These are phyloP conservation scores for Geococcyx californianus DNA, from an alignment of 2,113 vertebrate species.

Conservation along the genomic window DNA sequence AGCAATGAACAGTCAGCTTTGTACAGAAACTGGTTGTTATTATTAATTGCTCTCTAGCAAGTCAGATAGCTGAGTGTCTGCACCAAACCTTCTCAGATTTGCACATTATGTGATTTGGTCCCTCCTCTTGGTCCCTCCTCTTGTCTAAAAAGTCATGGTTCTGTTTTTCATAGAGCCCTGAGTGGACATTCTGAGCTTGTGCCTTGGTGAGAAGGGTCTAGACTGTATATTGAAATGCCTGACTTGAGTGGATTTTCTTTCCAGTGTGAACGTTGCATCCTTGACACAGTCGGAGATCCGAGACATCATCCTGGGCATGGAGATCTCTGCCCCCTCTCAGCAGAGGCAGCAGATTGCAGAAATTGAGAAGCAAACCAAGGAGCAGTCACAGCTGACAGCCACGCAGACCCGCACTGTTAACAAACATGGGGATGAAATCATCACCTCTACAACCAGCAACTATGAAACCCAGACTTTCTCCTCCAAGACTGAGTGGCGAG, in stretches of 20 bases:
- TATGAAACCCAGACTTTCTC: conserved; percentile 99
- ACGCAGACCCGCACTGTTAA: conserved; percentile 98
- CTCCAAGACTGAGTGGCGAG: conserved; percentile 98
- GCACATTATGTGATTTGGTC: neutral
- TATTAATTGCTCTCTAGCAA: neutral
- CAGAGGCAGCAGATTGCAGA: conserved; percentile 99
- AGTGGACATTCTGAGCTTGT: neutral
- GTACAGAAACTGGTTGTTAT: neutral
- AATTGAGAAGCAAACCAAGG: conserved; percentile 99
- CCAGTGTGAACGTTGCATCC: conserved; percentile 96
- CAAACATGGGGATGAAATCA: conserved; percentile 98
- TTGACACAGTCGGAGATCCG: conserved; percentile 98
- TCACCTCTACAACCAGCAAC: conserved; percentile 99
- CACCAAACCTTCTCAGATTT: neutral
- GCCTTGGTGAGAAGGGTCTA: neutral
- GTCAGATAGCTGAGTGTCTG: neutral
- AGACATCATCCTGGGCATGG: conserved; percentile 99
- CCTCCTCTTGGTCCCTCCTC: too few species aligned
- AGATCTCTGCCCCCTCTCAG: conserved; percentile 97
- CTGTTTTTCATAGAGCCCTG: neutral
- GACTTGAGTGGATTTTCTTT: neutral
- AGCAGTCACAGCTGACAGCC: conserved; percentile 96
- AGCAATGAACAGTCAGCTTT: neutral
- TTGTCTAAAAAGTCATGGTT: neutral
- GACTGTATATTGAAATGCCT: neutral